phyloP scores from a whole-genome alignment of 2,888 invertebrate species.

The Heliconius cydno region DNA sequence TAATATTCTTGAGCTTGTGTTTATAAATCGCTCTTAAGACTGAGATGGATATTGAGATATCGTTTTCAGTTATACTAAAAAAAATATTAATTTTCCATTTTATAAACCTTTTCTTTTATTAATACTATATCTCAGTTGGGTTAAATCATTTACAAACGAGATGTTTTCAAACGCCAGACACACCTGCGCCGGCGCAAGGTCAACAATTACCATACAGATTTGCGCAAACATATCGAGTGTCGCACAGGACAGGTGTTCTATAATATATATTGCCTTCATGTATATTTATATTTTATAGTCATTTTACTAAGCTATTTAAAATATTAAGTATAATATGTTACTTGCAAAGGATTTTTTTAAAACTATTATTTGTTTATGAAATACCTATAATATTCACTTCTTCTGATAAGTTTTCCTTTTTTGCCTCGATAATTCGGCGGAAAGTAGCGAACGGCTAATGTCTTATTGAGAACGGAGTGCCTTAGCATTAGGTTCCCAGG shows the following conservation, averaged over 20 bases:
- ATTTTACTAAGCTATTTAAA: neutral
- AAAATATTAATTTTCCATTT: too few relatives aligned
- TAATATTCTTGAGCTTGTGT: neutral
- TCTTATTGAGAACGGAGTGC: too few relatives aligned
- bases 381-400: too few relatives aligned
- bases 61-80: too few relatives aligned
- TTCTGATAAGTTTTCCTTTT: too few relatives aligned
- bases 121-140: neutral
- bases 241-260: slow-evolving; percentile 67
- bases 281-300: neutral
- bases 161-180: slow-evolving; percentile 19
- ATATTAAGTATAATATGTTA: neutral
- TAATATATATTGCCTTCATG: slow-evolving; percentile 11
- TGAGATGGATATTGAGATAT: too few relatives aligned
- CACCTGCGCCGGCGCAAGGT: slow-evolving; percentile 41
- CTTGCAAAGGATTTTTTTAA: neutral
- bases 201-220: slow-evolving; percentile 37
- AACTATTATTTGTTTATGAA: too few relatives aligned
- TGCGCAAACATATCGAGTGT: slow-evolving; percentile 47
- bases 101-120: too few relatives aligned
- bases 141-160: neutral
- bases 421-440: too few relatives aligned
- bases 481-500: too few relatives aligned
- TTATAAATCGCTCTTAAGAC: neutral
- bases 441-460: too few relatives aligned